phyloP scores from a whole-genome alignment of 2,888 invertebrate species.

The Megalurothrips usitatus region DNA sequence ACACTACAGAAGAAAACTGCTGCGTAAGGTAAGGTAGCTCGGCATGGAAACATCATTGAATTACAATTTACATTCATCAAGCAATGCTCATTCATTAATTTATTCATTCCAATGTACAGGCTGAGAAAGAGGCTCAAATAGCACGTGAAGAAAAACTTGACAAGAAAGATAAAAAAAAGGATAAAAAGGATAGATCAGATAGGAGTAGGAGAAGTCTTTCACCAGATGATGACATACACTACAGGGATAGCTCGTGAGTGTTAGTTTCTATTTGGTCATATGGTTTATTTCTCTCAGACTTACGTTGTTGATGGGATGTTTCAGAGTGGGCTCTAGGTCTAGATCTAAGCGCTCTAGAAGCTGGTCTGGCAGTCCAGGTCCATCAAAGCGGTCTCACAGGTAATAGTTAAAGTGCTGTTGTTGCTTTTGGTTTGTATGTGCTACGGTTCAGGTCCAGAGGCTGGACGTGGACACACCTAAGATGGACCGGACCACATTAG shows the following conservation, averaged over 20 bases:
- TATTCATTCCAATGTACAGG: slow-evolving; percentile 35
- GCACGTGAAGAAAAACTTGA: slow-evolving; percentile 40
- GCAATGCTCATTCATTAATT: not conserved
- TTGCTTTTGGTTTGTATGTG: slow-evolving; percentile 4
- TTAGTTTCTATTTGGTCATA: not conserved
- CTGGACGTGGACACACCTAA: no score
- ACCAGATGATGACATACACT: slow-evolving; percentile 38
- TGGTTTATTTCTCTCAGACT: not conserved
- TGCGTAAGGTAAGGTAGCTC: slow-evolving; percentile 63
- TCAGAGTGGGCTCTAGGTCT: not conserved
- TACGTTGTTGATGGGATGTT: not conserved
- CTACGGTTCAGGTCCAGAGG: no score
- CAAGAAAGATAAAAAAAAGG: slow-evolving; percentile 45
- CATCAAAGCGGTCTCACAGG: slow-evolving; percentile 41
- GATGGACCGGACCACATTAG: no score
- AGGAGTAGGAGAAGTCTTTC: slow-evolving; percentile 38
- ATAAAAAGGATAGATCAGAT: slow-evolving; percentile 39
- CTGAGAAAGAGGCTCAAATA: slow-evolving; percentile 35
- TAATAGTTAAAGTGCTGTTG: slow-evolving; percentile 33
- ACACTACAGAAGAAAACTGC: slow-evolving; percentile 82
- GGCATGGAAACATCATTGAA: not conserved
- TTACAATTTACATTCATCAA: not conserved
- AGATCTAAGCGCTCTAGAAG: slow-evolving; percentile 42
- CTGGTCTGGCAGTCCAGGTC: slow-evolving; percentile 40
- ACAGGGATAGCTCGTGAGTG: slow-evolving; percentile 33